phyloP scores from a whole-genome alignment of 1,140 invertebrate genomes.

The Tetramorium alpestre region DNA sequence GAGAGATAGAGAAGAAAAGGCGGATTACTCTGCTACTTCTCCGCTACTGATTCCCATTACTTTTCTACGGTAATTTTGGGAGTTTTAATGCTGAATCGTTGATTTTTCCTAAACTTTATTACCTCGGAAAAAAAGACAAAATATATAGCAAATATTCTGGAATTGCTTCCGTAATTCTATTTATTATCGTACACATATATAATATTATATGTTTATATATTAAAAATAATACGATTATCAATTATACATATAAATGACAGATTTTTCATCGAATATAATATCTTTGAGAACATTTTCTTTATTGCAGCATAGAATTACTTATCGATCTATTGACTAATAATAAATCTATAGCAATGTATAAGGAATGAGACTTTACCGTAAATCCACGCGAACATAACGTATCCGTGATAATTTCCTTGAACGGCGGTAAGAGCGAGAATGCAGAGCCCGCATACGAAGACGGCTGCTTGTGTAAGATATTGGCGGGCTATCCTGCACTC shows the following conservation, averaged over 20 bases:
- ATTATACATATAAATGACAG: background rate
- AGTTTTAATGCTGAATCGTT: background rate
- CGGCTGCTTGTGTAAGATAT: constrained; percentile 92
- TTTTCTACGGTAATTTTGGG: too few relatives aligned
- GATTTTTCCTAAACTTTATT: constrained; percentile 2
- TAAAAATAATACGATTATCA: too few relatives aligned
- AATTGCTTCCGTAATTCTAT: background rate
- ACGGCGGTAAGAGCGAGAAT: constrained; percentile 94
- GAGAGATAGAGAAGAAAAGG: background rate
- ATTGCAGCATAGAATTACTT: background rate
- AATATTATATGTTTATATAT: background rate
- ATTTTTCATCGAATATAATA: background rate
- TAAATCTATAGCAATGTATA: too few relatives aligned
- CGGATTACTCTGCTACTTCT: background rate
- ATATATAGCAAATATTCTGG: background rate
- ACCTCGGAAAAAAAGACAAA: background rate
- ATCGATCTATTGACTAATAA: too few relatives aligned
- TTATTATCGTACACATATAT: background rate
- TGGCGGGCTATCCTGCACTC: constrained; percentile 95
- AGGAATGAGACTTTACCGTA: constrained; percentile 87
- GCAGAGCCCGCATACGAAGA: constrained; percentile 92
- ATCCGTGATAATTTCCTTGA: constrained; percentile 91
- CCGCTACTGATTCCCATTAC: too few relatives aligned
- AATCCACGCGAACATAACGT: constrained; percentile 94
- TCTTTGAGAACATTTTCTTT: background rate